Base-by-base conservation (phyloP, 2,888 invertebrate genomes). In the Cactoblastis cactorum region DNA sequence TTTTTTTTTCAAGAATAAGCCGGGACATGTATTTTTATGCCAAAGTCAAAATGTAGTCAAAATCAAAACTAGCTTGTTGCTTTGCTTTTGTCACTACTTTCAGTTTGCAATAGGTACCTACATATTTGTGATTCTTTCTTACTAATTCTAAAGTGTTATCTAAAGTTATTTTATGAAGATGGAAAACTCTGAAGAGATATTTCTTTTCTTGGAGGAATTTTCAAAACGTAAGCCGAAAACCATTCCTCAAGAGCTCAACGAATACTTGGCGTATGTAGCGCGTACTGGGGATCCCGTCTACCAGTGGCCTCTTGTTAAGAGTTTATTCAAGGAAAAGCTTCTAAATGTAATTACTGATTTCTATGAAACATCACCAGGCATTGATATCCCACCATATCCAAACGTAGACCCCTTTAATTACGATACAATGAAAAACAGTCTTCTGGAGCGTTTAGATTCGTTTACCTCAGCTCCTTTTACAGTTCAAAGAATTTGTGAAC, bases 381-480 rank as follows among this genome's bases (percentile, higher is more conserved):
- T 94, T 59, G 97, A 97, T 67, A 93, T 96, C 56, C 94, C 96
- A 32, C 94, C 95, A 9, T 96, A 95, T 73, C 97, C 97, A 0
- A 98, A 98, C 77, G 96, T 97, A 49, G 97, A 97, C 71, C 93
- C 95, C 32, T 97, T 97, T 71, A 95, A 96, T 77, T 97, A 95
- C 74, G 96, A 97, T 65, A 93, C 93, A 22, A 95, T 97, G 95
- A 96, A 96, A 71, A 94, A 93, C 53, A 94, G 94, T 69, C 91
- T 96, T 49, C 77, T 96, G 49, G 96, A 96, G 69, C 93, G 95
- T 50, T 83, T 97, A 6, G 96, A 97, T 69, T 92, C 94, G 0
- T 97, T 97, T 75, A 92, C 92, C 35, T 95, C 97, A 47, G 97
- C 98, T 5, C 98, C 98, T 0, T 98, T 98, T 74, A 98, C 98